These are phyloP conservation scores for Diogma glabrata DNA, from an alignment of 2,888 invertebrate species.

Conservation along the genomic window DNA sequence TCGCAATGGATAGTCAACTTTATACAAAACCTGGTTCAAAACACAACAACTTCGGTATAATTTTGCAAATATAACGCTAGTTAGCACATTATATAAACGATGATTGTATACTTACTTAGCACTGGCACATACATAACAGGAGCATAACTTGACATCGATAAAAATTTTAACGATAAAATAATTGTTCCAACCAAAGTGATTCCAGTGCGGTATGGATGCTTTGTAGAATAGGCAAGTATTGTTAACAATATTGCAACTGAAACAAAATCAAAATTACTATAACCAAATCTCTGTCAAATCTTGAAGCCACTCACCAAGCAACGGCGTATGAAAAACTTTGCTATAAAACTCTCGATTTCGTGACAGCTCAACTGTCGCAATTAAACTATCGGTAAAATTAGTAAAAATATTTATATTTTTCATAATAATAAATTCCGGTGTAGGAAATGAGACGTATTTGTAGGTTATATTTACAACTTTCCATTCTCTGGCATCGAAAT, in stretches of 20 bases:
- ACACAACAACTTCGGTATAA: no score
- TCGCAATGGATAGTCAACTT: no score
- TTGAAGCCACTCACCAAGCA: background rate
- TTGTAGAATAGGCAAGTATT: constrained; percentile 11
- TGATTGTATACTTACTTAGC: no score
- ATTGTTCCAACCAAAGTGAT: constrained; percentile 26
- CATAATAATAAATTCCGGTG: no score
- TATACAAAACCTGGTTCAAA: no score
- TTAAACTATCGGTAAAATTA: background rate
- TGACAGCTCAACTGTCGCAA: background rate
- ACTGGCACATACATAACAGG: constrained; percentile 30
- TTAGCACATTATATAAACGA: no score
- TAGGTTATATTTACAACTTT: background rate
- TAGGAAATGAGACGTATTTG: no score
- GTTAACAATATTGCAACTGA: background rate
- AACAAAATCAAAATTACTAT: no score
- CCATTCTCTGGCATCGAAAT: background rate
- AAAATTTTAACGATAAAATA: constrained; percentile 26
- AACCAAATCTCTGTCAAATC: no score
- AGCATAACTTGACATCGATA: constrained; percentile 29
- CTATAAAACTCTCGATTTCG: constrained; percentile 3
- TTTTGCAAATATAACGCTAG: no score
- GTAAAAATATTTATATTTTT: background rate
- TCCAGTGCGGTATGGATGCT: constrained; percentile 28
- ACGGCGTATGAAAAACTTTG: constrained; percentile 3